Percentiles rank a stretch among this genome's conserved stretches.
Evolutionary conservation across 2,113 vertebrate species (phyloP).

Genomic region (Neogobius melanostomus): DNA sequence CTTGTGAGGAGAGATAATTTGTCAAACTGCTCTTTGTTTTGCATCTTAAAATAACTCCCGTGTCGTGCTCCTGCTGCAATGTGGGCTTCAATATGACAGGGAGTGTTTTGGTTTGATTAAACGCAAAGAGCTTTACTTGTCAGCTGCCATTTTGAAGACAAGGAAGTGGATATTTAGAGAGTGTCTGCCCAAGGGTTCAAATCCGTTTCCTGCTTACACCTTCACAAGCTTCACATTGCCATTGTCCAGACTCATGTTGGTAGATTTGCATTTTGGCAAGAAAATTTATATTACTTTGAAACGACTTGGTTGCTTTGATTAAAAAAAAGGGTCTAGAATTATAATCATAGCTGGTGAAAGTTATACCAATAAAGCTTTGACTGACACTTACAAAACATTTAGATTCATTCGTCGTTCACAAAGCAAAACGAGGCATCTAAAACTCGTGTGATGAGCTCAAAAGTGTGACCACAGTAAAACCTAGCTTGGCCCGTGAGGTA

Average conservation of each 20-base stretch:
- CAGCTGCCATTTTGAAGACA: slow-evolving; percentile 2
- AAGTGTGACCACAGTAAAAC: background rate
- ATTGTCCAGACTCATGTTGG: background rate
- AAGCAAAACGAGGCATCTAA: background rate
- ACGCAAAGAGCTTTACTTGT: slow-evolving; percentile 7
- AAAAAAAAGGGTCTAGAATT: background rate
- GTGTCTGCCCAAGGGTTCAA: slow-evolving; percentile 16
- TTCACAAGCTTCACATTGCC: background rate
- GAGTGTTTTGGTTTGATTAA: slow-evolving; percentile 2
- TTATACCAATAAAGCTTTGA: background rate
- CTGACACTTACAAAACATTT: background rate
- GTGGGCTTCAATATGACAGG: slow-evolving; percentile 1
- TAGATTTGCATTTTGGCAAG: background rate
- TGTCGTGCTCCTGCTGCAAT: background rate
- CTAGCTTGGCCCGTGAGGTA: background rate
- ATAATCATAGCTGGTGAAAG: background rate
- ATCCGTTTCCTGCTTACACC: slow-evolving; percentile 15
- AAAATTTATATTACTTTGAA: background rate
- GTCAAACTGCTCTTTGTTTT: slow-evolving; percentile 6
- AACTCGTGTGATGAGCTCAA: background rate
- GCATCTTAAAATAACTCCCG: slow-evolving; percentile 8
- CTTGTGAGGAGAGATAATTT: slow-evolving; percentile 6
- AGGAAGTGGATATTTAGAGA: slow-evolving; percentile 4
- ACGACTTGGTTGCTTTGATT: background rate
- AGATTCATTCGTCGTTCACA: background rate